Conservation (phyloP, 2,888 invertebrate species). For the Cecidostiba fungosa region DNA sequence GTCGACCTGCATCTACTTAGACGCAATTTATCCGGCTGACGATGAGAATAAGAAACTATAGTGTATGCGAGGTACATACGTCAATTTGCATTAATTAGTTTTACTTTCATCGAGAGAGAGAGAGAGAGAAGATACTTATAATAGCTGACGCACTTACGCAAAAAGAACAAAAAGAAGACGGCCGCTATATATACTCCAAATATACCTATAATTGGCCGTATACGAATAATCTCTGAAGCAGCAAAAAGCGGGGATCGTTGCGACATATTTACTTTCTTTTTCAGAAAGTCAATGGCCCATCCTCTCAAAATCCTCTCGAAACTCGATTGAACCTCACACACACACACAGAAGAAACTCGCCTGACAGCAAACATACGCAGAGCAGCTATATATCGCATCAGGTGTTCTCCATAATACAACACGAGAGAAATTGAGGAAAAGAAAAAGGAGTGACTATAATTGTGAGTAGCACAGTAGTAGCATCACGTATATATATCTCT, state of each 20-base stretch:
- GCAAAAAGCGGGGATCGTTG: slow-evolving; percentile 16
- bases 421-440: slow-evolving; percentile 36
- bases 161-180: slow-evolving; percentile 23
- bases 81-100: slow-evolving; percentile 8
- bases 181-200: neutral
- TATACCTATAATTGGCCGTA: slow-evolving; percentile 22
- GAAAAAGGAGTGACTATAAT: slow-evolving; percentile 23
- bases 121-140: no score
- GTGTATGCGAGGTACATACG: no score
- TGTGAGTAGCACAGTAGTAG: neutral
- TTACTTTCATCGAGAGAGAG: neutral
- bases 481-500: no score
- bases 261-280: slow-evolving; percentile 62
- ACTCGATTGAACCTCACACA: neutral
- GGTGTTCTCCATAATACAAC: slow-evolving; percentile 1
- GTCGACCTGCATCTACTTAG: neutral
- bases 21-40: neutral
- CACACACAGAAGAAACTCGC: no score
- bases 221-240: slow-evolving; percentile 5
- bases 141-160: neutral
- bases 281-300: slow-evolving; percentile 42
- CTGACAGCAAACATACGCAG: neutral
- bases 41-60: neutral
- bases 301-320: neutral
- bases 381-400: neutral